Percentiles rank a stretch among this genome's conserved stretches.
These are phyloP conservation scores for Caenorhabditis afra DNA, from an alignment of 2,888 invertebrate genomes.

Conservation along the genomic window DNA sequence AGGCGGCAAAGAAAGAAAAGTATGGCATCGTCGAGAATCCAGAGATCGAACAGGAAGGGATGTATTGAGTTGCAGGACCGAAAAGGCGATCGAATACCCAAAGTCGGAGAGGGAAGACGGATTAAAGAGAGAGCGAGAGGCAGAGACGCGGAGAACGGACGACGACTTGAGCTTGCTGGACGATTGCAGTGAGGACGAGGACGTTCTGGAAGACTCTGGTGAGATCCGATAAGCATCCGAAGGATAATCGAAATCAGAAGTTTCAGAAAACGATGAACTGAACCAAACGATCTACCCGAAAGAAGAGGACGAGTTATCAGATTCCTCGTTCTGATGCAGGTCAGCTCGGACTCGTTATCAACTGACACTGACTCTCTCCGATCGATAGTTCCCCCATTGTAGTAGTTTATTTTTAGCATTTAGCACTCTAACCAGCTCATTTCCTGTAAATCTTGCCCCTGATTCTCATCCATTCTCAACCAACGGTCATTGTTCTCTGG, in stretches of 20 bases:
- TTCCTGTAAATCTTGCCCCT: conserved; percentile 41
- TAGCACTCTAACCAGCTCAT: conserved; percentile 7
- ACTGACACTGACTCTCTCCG: conserved; percentile 20
- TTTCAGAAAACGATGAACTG: conserved; percentile 27
- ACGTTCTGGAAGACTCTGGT: conserved; percentile 2
- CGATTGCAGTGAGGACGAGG: conserved; percentile 49
- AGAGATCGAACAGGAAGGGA: background rate
- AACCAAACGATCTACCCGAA: background rate
- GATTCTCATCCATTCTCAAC: background rate
- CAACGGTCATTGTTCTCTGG: conserved; percentile 18
- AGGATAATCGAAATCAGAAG: no score
- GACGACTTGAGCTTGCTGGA: conserved; percentile 40
- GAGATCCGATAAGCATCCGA: background rate
- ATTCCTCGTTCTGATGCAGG: conserved; percentile 29
- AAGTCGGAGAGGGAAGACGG: conserved; percentile 48
- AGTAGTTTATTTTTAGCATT: background rate
- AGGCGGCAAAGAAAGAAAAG: conserved; percentile 21
- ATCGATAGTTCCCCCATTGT: conserved; percentile 31
- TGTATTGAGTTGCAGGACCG: conserved; percentile 6
- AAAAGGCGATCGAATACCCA: conserved; percentile 45
- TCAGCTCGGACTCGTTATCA: conserved; percentile 30
- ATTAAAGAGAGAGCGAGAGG: conserved; percentile 25
- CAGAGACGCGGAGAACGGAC: conserved; percentile 18
- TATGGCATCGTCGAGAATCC: conserved; percentile 19
- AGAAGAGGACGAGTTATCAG: conserved; percentile 26